A percentile compares a stretch with the other conserved stretches of the same genome.
Evolutionary conservation across 1,140 invertebrate species (phyloP).

Genomic region (Papilio xuthus): DNA sequence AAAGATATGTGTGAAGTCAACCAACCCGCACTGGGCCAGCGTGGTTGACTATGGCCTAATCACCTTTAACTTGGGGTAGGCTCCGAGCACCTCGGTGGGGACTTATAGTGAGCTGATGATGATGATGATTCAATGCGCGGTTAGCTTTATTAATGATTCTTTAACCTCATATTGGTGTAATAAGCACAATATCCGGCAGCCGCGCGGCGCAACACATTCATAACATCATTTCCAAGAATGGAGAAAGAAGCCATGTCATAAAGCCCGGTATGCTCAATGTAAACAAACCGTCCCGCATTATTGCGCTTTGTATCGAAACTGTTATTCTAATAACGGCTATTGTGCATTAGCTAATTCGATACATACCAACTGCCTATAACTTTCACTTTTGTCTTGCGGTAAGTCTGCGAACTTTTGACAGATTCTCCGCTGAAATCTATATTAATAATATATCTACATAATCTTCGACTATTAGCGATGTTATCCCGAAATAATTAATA

Average conservation of each 20-base stretch:
- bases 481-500: too few relatives aligned
- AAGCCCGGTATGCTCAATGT: conserved; percentile 40
- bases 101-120: too few relatives aligned
- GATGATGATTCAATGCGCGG: too few relatives aligned
- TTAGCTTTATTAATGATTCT: conserved; percentile 1
- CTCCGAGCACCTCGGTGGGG: too few relatives aligned
- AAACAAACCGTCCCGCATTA: conserved; percentile 45
- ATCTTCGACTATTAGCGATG: too few relatives aligned
- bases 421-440: background rate
- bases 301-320: conserved; percentile 37
- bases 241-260: conserved; percentile 43
- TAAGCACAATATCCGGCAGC: conserved; percentile 5
- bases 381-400: conserved; percentile 53
- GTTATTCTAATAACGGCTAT: conserved; percentile 47
- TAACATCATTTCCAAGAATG: conserved; percentile 42
- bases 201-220: conserved; percentile 6
- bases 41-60: too few relatives aligned
- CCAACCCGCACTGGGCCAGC: too few relatives aligned
- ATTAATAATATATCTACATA: too few relatives aligned
- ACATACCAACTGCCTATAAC: conserved; percentile 41
- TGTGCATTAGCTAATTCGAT: conserved; percentile 45
- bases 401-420: conserved; percentile 46
- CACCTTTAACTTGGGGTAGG: too few relatives aligned
- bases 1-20: too few relatives aligned
- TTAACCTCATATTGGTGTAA: conserved; percentile 3